Evolutionary conservation across 1,140 invertebrate species (phyloP).

Genomic region (Branchinecta lynchi): DNA sequence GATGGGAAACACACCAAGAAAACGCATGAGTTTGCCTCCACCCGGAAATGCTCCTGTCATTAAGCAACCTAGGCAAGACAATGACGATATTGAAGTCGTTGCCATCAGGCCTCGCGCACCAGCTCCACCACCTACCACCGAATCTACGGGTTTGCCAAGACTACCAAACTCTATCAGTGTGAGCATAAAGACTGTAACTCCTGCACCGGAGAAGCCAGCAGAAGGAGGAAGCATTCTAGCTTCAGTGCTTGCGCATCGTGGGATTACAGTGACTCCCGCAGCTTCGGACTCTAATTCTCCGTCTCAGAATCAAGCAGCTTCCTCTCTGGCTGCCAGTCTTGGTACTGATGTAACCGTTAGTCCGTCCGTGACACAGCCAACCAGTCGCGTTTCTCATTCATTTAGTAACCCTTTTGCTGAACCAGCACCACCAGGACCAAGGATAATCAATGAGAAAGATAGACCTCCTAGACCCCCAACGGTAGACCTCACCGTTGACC

Average conservation of each 20-base stretch:
- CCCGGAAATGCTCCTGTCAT: neutral
- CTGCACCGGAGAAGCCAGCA: neutral
- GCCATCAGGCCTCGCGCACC: neutral
- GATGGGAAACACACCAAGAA: neutral
- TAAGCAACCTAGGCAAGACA: neutral
- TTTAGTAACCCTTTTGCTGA: neutral
- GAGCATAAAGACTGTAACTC: neutral
- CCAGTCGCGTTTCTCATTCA: neutral
- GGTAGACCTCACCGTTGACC: neutral
- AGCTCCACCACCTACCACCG: neutral
- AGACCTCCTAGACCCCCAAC: constrained; percentile 8
- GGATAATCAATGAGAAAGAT: neutral
- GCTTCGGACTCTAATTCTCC: neutral
- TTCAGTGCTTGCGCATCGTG: neutral
- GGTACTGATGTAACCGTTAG: neutral
- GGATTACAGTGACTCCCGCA: neutral
- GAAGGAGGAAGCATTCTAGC: neutral
- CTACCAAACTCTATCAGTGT: neutral
- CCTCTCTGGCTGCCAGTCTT: neutral
- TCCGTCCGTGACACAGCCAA: neutral
- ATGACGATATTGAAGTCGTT: neutral
- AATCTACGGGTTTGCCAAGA: neutral
- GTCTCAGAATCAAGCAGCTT: neutral
- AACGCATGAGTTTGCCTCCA: neutral
- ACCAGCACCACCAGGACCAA: neutral